These are phyloP conservation scores for Sebastes taczanowskii DNA, from an alignment of 2,797 vertebrate species.

Conservation along the genomic window DNA sequence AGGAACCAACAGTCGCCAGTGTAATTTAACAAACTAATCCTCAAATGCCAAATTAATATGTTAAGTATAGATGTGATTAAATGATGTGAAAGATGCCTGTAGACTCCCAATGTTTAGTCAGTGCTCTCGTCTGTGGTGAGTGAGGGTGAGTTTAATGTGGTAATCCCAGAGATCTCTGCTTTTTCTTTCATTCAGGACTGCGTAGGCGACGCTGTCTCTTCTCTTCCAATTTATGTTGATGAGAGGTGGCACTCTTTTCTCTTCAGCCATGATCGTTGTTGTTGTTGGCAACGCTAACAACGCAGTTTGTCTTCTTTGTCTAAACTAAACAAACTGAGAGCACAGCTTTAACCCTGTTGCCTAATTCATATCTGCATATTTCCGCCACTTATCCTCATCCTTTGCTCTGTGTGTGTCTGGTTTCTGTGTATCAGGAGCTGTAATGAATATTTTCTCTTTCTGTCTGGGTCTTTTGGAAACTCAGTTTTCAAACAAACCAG, in stretches of 20 bases:
- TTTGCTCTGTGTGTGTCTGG: neutral
- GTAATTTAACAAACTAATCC: slow-evolving; percentile 69
- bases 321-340: neutral
- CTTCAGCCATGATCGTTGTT: neutral
- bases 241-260: slow-evolving; percentile 18
- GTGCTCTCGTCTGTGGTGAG: slow-evolving; percentile 48
- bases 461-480: neutral
- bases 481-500: neutral
- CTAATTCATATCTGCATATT: neutral
- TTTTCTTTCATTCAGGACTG: slow-evolving; percentile 38
- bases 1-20: slow-evolving; percentile 64
- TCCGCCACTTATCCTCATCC: neutral
- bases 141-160: slow-evolving; percentile 40
- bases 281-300: slow-evolving; percentile 12
- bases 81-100: slow-evolving; percentile 54
- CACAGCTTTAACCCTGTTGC: neutral
- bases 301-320: slow-evolving; percentile 7
- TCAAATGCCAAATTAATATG: slow-evolving; percentile 76
- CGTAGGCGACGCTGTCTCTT: slow-evolving; percentile 24
- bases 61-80: slow-evolving; percentile 71
- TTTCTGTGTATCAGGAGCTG: neutral
- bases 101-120: slow-evolving; percentile 44
- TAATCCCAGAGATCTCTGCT: slow-evolving; percentile 52
- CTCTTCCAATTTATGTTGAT: neutral
- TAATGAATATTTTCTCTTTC: slow-evolving; percentile 11